Evolutionary conservation across 2,888 invertebrate species (phyloP).

Genomic region (Watsonalla binaria): DNA sequence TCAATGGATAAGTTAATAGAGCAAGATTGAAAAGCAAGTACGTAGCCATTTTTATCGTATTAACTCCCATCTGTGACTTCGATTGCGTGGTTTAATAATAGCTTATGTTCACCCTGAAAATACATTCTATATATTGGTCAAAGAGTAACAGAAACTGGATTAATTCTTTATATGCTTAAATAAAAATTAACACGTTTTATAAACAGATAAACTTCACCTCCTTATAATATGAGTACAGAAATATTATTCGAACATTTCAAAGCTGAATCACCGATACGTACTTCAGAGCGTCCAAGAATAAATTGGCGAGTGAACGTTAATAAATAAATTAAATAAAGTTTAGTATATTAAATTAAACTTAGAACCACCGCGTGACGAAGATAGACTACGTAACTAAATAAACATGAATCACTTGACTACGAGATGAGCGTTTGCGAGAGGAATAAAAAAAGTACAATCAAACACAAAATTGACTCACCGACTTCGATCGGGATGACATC

Average conservation of each 20-base stretch:
- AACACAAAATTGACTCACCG: conserved; percentile 51
- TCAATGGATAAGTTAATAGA: background rate
- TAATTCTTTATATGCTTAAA: no score
- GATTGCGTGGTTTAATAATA: no score
- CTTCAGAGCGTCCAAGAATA: background rate
- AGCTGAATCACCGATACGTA: background rate
- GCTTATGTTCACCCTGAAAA: no score
- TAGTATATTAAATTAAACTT: background rate
- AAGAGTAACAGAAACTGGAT: no score
- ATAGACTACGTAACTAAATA: background rate
- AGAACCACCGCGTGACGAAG: background rate
- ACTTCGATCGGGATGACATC: conserved; percentile 70
- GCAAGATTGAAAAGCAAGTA: background rate
- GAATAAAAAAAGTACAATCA: background rate
- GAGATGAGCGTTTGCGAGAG: background rate
- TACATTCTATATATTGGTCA: no score
- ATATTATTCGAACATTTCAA: no score
- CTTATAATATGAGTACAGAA: no score
- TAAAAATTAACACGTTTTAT: no score
- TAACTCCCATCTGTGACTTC: no score
- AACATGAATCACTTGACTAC: background rate
- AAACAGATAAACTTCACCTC: no score
- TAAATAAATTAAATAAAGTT: background rate
- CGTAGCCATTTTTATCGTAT: no score
- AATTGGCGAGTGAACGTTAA: background rate